These are phyloP conservation scores for Caenorhabditis auriculariae DNA, from an alignment of 2,888 invertebrate species.

Conservation along the genomic window DNA sequence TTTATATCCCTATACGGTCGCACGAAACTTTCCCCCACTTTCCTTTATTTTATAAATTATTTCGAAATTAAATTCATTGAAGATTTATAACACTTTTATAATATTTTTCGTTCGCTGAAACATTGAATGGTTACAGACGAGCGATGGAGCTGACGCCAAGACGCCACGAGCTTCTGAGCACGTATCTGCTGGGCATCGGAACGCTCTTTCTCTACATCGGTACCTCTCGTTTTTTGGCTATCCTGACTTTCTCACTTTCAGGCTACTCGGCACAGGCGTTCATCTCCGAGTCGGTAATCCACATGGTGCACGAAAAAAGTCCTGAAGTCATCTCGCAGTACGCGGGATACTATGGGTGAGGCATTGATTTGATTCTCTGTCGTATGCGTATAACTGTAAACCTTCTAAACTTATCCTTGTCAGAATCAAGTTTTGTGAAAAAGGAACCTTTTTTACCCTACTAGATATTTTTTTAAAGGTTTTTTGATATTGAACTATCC, in stretches of 20 bases:
- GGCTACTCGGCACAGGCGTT: conserved; percentile 33
- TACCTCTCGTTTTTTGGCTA: too few species aligned
- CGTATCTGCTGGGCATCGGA: conserved; percentile 30
- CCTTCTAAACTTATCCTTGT: background rate
- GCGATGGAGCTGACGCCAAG: conserved; percentile 37
- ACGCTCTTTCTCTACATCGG: conserved; percentile 36
- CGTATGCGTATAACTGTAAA: background rate
- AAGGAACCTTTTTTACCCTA: too few species aligned
- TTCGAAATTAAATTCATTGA: too few species aligned
- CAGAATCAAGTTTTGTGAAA: background rate
- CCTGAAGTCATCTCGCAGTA: conserved; percentile 31
- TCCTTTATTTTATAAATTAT: too few species aligned
- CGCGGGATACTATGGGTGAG: conserved; percentile 41
- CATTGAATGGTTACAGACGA: too few species aligned
- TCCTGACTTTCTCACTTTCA: too few species aligned
- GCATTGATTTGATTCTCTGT: background rate
- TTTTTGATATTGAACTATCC: too few species aligned
- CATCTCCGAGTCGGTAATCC: conserved; percentile 35
- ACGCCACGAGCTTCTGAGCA: conserved; percentile 37
- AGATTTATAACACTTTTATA: too few species aligned
- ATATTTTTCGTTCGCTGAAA: background rate
- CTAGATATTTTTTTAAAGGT: too few species aligned
- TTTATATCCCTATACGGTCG: too few species aligned
- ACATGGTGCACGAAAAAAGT: conserved; percentile 28
- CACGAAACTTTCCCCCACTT: too few species aligned